phyloP scores from a whole-genome alignment of 1,140 invertebrate species.

The Drosophila carrolli region DNA sequence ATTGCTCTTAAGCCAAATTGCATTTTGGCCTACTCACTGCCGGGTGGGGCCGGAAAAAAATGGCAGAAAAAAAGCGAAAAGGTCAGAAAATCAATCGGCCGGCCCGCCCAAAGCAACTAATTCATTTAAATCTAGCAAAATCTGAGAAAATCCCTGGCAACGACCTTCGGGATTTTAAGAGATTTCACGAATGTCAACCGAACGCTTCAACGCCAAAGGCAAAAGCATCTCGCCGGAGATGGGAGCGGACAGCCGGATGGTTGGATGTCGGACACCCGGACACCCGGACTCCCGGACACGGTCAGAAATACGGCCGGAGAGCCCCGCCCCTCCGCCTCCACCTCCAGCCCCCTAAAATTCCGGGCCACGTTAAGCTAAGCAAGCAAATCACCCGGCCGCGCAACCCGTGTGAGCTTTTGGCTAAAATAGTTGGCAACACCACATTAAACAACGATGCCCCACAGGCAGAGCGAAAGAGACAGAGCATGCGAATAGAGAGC shows the following conservation, averaged over 20 bases:
- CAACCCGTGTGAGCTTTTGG: slow-evolving; percentile 80
- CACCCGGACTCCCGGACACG: slow-evolving; percentile 8
- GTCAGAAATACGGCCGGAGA: slow-evolving; percentile 17
- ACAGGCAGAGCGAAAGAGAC: slow-evolving; percentile 26
- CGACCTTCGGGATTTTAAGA: slow-evolving; percentile 84
- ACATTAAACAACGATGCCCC: slow-evolving; percentile 74
- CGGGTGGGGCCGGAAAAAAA: neutral
- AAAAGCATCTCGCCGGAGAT: slow-evolving; percentile 67
- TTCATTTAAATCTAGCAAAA: slow-evolving; percentile 85
- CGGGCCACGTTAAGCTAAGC: slow-evolving; percentile 71
- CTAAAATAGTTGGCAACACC: slow-evolving; percentile 84
- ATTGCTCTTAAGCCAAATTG: slow-evolving; percentile 31
- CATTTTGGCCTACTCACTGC: slow-evolving; percentile 48
- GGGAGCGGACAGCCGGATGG: slow-evolving; percentile 37
- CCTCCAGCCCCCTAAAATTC: slow-evolving; percentile 10
- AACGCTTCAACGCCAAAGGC: slow-evolving; percentile 71
- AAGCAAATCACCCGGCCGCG: slow-evolving; percentile 74
- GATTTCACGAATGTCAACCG: slow-evolving; percentile 85
- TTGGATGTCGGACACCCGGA: slow-evolving; percentile 4
- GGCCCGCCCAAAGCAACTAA: slow-evolving; percentile 77
- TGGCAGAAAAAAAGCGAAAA: slow-evolving; percentile 52
- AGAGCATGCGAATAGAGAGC: neutral
- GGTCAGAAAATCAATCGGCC: slow-evolving; percentile 85
- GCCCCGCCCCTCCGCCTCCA: slow-evolving; percentile 1
- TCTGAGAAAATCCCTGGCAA: slow-evolving; percentile 85